Evolutionary conservation across 2,797 vertebrate genomes (phyloP).

Genomic region (Salarias fasciatus): DNA sequence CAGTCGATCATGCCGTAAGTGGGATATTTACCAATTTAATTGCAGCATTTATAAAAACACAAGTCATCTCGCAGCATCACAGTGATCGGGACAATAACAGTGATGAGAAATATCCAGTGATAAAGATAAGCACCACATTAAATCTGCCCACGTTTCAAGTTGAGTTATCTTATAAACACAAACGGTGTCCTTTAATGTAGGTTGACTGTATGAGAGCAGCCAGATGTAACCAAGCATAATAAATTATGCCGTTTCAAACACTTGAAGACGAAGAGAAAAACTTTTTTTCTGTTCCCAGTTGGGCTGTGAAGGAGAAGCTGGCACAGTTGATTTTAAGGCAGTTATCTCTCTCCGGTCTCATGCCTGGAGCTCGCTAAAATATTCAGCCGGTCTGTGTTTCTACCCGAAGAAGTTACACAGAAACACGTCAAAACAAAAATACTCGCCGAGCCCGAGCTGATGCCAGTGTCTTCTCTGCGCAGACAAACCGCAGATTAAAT

Average conservation of each 20-base stretch:
- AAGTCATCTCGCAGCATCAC: no score
- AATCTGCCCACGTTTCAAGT: no score
- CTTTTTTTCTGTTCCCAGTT: constrained; percentile 8
- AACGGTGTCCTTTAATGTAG: constrained; percentile 35
- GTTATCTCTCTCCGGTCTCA: constrained; percentile 32
- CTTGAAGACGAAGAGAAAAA: constrained; percentile 2
- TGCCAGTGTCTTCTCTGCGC: no score
- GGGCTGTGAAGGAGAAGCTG: constrained; percentile 18
- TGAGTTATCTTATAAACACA: neutral
- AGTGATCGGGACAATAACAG: no score
- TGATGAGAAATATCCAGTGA: no score
- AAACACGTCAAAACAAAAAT: constrained; percentile 29
- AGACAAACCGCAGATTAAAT: no score
- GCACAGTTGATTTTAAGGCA: constrained; percentile 22
- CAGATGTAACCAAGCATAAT: constrained; percentile 4
- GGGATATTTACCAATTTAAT: no score
- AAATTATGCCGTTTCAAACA: constrained; percentile 31
- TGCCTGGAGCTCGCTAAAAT: constrained; percentile 41
- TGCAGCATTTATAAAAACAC: no score
- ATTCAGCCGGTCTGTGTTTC: constrained; percentile 29
- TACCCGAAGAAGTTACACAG: constrained; percentile 20
- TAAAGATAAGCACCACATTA: no score
- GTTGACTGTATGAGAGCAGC: constrained; percentile 14
- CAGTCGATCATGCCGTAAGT: no score
- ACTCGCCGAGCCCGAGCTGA: neutral